Percentiles rank a stretch among this genome's conserved stretches.
phyloP scores from a whole-genome alignment of 2,888 invertebrate species.

The Monopis laevigella region DNA sequence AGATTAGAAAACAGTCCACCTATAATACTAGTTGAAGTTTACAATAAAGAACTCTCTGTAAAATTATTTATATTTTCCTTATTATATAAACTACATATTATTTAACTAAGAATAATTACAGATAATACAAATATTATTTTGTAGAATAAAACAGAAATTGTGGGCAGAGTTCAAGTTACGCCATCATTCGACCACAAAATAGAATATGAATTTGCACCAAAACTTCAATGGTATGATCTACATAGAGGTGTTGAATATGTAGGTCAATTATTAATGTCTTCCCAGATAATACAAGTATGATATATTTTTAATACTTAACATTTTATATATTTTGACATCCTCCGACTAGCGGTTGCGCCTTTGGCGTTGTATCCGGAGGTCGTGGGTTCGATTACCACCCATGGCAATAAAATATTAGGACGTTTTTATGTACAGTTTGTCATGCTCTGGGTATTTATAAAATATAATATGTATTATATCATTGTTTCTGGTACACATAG shows the following conservation, averaged over 20 bases:
- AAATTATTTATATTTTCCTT: too few relatives aligned
- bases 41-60: constrained; percentile 37
- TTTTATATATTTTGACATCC: not conserved
- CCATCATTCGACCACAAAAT: constrained; percentile 28
- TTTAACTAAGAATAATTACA: too few relatives aligned
- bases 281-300: constrained; percentile 42
- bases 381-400: too few relatives aligned
- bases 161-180: constrained; percentile 33
- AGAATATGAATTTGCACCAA: constrained; percentile 36
- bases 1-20: constrained; percentile 40
- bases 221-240: constrained; percentile 57
- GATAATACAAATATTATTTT: too few relatives aligned
- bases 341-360: too few relatives aligned
- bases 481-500: too few relatives aligned
- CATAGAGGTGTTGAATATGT: constrained; percentile 34
- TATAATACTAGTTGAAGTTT: constrained; percentile 46
- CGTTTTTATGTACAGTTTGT: too few relatives aligned
- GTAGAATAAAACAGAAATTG: constrained; percentile 32
- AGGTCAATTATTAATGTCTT: constrained; percentile 60
- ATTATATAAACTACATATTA: not conserved
- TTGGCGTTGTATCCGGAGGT: too few relatives aligned
- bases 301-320: not conserved
- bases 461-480: too few relatives aligned
- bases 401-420: too few relatives aligned
- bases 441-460: too few relatives aligned